These are phyloP conservation scores for Sinocyclocheilus maitianheensis DNA, from an alignment of 2,113 vertebrate species.

Conservation along the genomic window DNA sequence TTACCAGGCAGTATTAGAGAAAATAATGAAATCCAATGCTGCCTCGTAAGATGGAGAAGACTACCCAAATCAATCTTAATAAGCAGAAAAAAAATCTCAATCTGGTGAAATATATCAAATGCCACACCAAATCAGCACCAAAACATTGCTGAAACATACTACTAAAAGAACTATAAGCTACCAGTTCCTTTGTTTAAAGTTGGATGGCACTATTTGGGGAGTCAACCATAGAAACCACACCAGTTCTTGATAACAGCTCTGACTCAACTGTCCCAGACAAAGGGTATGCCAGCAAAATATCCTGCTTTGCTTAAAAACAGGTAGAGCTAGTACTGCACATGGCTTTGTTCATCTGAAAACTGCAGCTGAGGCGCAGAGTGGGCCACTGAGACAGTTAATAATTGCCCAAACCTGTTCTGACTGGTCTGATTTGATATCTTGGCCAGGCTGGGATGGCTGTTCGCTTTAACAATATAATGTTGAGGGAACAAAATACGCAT, in stretches of 20 bases:
- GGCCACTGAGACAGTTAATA: conserved; percentile 76
- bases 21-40: conserved; percentile 94
- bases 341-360: conserved; percentile 63
- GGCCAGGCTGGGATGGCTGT: conserved; percentile 58
- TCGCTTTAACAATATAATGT: conserved; percentile 64
- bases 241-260: not conserved
- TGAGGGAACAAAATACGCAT: conserved; percentile 53
- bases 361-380: conserved; percentile 61
- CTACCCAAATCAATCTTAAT: conserved; percentile 66
- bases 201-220: conserved; percentile 1
- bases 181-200: not conserved
- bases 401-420: conserved; percentile 79
- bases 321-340: conserved; percentile 51
- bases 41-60: conserved; percentile 98
- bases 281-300: conserved; percentile 37
- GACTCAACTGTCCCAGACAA: conserved; percentile 25
- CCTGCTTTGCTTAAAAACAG: conserved; percentile 46
- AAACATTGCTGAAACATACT: no score
- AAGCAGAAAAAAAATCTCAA: not conserved
- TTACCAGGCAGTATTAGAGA: conserved; percentile 99
- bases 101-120: not conserved
- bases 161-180: not conserved
- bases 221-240: conserved; percentile 40
- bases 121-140: not conserved
- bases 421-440: conserved; percentile 73